A percentile compares a stretch with the other conserved stretches of the same genome.
These are phyloP conservation scores for Umimayanthus chanpuru DNA, from an alignment of 92 coral and sea anemone species.

Conservation along the genomic window DNA sequence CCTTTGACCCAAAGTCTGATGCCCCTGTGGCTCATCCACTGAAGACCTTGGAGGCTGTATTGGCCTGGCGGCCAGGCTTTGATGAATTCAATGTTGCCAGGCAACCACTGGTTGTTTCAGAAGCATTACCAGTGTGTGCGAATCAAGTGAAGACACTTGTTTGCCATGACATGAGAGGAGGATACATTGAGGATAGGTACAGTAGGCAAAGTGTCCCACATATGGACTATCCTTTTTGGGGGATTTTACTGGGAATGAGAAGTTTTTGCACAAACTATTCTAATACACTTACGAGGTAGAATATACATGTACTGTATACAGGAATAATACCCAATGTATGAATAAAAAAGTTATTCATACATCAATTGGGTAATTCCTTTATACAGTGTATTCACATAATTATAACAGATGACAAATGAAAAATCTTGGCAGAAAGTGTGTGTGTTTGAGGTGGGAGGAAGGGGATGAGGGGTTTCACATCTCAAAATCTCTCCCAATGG, in stretches of 20 bases:
- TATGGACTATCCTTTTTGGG: neutral
- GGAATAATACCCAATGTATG: too few relatives aligned
- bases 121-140: constrained; percentile 51
- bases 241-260: too few relatives aligned
- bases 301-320: too few relatives aligned
- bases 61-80: constrained; percentile 88
- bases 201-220: constrained; percentile 30
- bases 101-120: constrained; percentile 54
- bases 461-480: too few relatives aligned
- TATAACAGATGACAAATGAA: too few relatives aligned
- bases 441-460: too few relatives aligned
- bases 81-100: constrained; percentile 87
- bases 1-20: constrained; percentile 70
- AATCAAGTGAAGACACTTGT: constrained; percentile 70
- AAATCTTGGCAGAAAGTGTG: too few relatives aligned
- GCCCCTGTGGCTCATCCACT: constrained; percentile 84
- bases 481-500: too few relatives aligned
- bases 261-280: neutral
- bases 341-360: neutral
- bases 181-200: constrained; percentile 95
- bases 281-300: too few relatives aligned
- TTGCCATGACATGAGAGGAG: constrained; percentile 99
- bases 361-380: too few relatives aligned
- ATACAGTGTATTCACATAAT: too few relatives aligned
- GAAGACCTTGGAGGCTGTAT: constrained; percentile 72